Evolutionary conservation across 2,113 vertebrate genomes (phyloP).

Genomic region (Hyaena hyaena): DNA sequence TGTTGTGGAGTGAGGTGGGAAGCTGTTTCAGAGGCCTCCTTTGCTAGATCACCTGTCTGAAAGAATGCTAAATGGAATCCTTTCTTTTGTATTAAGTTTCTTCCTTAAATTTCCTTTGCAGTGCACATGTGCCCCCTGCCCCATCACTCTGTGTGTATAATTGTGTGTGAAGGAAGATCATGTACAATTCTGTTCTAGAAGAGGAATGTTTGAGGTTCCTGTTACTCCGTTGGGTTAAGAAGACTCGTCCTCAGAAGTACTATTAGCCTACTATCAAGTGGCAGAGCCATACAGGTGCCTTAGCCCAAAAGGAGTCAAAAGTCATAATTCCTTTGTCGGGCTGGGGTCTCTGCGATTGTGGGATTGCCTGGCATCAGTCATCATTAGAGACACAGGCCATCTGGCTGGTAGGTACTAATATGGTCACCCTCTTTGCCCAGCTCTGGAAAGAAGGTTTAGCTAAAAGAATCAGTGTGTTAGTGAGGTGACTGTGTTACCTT

Average conservation of each 20-base stretch:
- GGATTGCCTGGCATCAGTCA: background rate
- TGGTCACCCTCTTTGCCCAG: background rate
- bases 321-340: background rate
- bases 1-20: slow-evolving; percentile 9
- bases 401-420: background rate
- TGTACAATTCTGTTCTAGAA: background rate
- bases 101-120: background rate
- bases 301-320: background rate
- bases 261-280: background rate
- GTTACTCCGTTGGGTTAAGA: background rate
- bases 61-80: slow-evolving; percentile 14
- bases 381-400: background rate
- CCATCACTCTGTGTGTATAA: background rate
- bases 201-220: background rate
- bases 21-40: slow-evolving; percentile 34
- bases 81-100: slow-evolving; percentile 54
- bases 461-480: background rate
- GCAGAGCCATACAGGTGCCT: background rate
- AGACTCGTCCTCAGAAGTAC: background rate
- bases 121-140: background rate
- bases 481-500: background rate
- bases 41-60: slow-evolving; percentile 70
- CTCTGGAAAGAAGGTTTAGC: background rate
- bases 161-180: background rate
- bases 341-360: background rate